Evolutionary conservation across 1,140 invertebrate species (phyloP).

Genomic region (Drosophila sechellia): DNA sequence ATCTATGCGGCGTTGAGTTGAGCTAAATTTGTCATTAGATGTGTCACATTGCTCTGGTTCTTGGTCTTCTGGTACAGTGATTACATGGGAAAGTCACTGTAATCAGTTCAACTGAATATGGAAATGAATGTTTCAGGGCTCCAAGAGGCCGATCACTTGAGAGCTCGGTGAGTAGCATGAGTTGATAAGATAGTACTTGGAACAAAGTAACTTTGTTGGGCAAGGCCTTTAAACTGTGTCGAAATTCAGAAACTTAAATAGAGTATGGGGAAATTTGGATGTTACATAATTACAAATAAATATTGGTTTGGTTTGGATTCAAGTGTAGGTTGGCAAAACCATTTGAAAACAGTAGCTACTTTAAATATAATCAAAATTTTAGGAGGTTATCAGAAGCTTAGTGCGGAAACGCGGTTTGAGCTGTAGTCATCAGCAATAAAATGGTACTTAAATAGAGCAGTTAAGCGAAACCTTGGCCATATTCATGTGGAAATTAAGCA

Average conservation of each 20-base stretch:
- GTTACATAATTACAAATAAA: neutral
- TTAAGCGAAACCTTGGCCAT: conserved; percentile 11
- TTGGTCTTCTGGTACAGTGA: conserved; percentile 39
- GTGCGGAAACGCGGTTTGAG: neutral
- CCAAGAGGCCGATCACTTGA: conserved; percentile 2
- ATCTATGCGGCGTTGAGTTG: conserved; percentile 44
- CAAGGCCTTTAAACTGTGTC: conserved; percentile 10
- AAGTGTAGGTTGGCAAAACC: no score
- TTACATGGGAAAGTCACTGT: neutral
- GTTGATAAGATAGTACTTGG: conserved; percentile 28
- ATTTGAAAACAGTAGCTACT: neutral
- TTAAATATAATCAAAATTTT: neutral
- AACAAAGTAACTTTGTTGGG: neutral
- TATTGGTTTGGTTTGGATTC: neutral
- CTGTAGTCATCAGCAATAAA: conserved; percentile 1
- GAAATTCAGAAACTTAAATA: conserved; percentile 4
- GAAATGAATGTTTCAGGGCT: neutral
- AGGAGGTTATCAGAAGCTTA: no score
- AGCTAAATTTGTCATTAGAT: conserved; percentile 55
- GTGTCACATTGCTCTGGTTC: conserved; percentile 27
- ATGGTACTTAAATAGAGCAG: conserved; percentile 4
- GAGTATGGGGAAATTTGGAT: neutral
- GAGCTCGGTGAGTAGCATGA: neutral
- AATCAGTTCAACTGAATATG: conserved; percentile 16
- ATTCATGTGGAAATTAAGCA: conserved; percentile 16